phyloP scores from a whole-genome alignment of 2,888 invertebrate species.

The Uloborus plumipes region DNA sequence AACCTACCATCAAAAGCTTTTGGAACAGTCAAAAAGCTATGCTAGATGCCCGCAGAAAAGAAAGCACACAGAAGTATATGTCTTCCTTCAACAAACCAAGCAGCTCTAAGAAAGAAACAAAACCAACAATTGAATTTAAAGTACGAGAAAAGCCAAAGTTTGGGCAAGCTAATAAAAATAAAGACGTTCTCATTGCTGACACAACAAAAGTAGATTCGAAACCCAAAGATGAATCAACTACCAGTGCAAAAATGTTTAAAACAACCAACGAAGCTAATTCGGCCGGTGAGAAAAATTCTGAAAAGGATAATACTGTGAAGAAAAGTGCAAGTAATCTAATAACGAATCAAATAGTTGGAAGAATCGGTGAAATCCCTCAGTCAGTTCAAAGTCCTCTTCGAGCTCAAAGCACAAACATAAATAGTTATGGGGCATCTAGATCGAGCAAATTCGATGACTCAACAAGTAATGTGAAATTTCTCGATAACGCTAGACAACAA shows the following conservation, averaged over 20 bases:
- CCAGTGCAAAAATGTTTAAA: conserved; percentile 10
- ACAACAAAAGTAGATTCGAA: conserved; percentile 3
- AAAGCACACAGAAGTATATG: conserved; percentile 30
- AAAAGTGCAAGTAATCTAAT: conserved; percentile 1
- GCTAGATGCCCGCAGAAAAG: conserved; percentile 40
- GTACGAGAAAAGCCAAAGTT: conserved; percentile 58
- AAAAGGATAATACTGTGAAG: conserved; percentile 13
- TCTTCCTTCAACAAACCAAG: conserved; percentile 32
- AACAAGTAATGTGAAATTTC: neutral
- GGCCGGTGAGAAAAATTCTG: conserved; percentile 10
- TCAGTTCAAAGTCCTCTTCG: conserved; percentile 23
- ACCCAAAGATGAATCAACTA: neutral
- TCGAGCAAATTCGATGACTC: conserved; percentile 40
- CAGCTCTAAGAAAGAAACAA: conserved; percentile 6
- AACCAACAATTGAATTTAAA: conserved; percentile 47
- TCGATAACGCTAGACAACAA: neutral
- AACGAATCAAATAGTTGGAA: conserved; percentile 43
- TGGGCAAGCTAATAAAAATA: conserved; percentile 32
- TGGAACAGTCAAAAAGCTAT: conserved; percentile 56
- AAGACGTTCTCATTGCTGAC: neutral
- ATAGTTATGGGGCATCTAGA: conserved; percentile 23
- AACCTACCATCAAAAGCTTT: conserved; percentile 38
- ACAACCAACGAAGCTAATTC: conserved; percentile 22
- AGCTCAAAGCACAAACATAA: conserved; percentile 8
- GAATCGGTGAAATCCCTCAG: conserved; percentile 46